phyloP scores from a whole-genome alignment of 2,888 invertebrate genomes.

The Cryptus armator region DNA sequence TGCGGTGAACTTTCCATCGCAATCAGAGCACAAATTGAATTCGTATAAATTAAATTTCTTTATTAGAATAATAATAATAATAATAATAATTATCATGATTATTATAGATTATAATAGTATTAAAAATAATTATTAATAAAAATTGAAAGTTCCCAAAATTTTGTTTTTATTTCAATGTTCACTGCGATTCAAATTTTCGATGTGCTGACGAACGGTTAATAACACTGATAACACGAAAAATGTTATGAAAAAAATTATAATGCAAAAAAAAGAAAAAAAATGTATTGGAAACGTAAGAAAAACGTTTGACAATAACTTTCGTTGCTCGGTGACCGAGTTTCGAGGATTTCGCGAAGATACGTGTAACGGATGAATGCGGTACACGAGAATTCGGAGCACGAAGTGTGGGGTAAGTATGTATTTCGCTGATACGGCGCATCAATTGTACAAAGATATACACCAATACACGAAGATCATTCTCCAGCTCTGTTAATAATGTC shows the following conservation, averaged over 20 bases:
- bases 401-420: conserved; percentile 28
- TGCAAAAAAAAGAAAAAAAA: neutral
- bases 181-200: too few relatives aligned
- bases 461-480: neutral
- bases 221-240: neutral
- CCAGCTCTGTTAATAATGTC: conserved; percentile 38
- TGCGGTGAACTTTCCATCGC: neutral
- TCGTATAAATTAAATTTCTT: neutral
- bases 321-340: conserved; percentile 47
- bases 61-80: too few relatives aligned
- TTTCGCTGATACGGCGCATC: neutral
- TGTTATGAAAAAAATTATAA: neutral
- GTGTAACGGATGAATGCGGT: conserved; percentile 39
- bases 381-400: conserved; percentile 33
- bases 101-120: neutral
- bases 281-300: neutral
- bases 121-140: neutral
- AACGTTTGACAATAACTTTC: neutral
- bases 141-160: too few relatives aligned
- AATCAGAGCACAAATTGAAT: neutral
- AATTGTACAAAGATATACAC: neutral
- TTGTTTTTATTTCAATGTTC: too few relatives aligned
- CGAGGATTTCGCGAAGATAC: conserved; percentile 14
- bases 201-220: neutral
- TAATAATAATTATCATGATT: too few relatives aligned